These are phyloP conservation scores for Chironomus tentans DNA, from an alignment of 2,888 invertebrate genomes.

Conservation along the genomic window DNA sequence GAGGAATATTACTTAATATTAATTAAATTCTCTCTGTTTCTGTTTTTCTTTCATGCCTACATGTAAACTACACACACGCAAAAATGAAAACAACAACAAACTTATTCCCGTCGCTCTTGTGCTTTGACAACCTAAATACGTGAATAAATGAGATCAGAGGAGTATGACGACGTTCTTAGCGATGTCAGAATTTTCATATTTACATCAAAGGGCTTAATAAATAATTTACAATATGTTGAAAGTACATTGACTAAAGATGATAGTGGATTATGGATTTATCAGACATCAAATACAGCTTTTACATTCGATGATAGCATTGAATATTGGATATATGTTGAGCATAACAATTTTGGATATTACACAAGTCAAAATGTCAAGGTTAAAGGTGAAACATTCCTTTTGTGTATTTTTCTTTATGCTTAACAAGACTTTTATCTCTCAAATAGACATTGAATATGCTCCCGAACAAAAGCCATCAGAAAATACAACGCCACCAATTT, in stretches of 20 bases:
- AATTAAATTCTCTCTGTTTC: background rate
- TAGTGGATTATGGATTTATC: slow-evolving; percentile 9
- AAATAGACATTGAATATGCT: too few species aligned
- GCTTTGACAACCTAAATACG: too few species aligned
- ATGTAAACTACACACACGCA: too few species aligned
- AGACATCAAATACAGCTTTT: background rate
- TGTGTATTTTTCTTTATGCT: too few species aligned
- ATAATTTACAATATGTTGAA: slow-evolving; percentile 5
- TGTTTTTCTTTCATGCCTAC: background rate
- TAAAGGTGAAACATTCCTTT: background rate
- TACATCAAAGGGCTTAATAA: background rate
- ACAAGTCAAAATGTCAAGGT: background rate
- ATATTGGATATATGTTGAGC: background rate
- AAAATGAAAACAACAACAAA: too few species aligned
- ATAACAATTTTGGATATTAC: background rate
- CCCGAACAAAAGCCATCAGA: too few species aligned
- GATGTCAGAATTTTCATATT: background rate
- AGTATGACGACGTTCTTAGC: background rate
- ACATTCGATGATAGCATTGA: background rate
- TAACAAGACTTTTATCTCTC: too few species aligned
- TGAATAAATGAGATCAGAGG: background rate
- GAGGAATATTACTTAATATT: background rate
- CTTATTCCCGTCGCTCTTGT: too few species aligned
- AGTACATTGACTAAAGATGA: background rate
- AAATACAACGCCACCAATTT: too few species aligned